Base-by-base conservation (phyloP, 2,113 vertebrate species). In the Proteles cristata region DNA sequence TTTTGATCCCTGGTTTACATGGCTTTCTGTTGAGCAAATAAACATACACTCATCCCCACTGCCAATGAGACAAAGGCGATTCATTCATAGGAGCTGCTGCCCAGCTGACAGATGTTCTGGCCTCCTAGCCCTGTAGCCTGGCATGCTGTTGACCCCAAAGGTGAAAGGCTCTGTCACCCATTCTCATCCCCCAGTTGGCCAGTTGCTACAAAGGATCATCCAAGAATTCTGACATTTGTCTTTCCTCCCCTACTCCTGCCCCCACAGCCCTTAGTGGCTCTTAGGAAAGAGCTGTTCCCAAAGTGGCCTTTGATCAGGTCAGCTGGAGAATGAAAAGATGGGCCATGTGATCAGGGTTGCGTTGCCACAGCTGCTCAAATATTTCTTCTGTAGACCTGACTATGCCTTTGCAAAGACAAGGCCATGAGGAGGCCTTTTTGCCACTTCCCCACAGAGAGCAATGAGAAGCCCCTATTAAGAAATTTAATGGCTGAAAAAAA, bases 201-300 rank as follows among this genome's bases (percentile, higher is more conserved):
- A 94, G 39, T 88, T 55, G 77, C 68, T 93, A 61, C 43, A 83
- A 77, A 82, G 77, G 83, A 94, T 96, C 92, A 90, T 94, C 68
- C 86, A 98, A 96, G 93, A 97, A 98, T 97, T 95, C 76, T 98
- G 97, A 97, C 96, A 97, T 98, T 98, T 98, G 86, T 91, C 92
- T 97, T 98, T 74, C 90, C 86, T 69, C 96, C 90, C 55, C 95
- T 97, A 90, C 94, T 98, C n/a, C 88, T 95, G 96, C 97, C 94
- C 98, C 97, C 97, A 96, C 66, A 96, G 58, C 77, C 96, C 84
- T 93, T 55, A 95, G 66, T n/a, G 74, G 92, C 93, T 82, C 91
- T 96, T 91, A 63, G 90, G 76, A 94, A 45, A 45, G 76, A 95
- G 35, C 86, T 92, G 33, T 92, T 95, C 43, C 63, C 80, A 94